Evolutionary conservation across 2,888 invertebrate species (phyloP).

Genomic region (Agrotis puta): DNA sequence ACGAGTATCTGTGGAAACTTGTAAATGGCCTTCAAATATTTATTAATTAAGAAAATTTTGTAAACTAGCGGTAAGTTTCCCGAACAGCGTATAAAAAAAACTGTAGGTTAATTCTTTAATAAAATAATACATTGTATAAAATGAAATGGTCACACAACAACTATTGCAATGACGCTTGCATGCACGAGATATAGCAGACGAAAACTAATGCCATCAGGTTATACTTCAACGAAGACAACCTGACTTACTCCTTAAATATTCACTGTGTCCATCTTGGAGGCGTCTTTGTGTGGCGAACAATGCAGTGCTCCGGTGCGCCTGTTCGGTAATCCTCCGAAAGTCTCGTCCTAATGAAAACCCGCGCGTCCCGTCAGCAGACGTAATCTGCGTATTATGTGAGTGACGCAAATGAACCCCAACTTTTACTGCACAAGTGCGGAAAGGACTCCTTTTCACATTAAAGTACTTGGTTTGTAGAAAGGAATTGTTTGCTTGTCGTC

Average conservation of each 20-base stretch:
- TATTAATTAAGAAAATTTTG: no score
- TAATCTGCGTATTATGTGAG: conserved; percentile 48
- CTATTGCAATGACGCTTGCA: no score
- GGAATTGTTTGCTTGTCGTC: neutral
- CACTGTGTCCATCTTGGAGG: conserved; percentile 41
- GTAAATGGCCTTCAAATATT: no score
- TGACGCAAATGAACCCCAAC: conserved; percentile 48
- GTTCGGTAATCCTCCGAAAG: conserved; percentile 57
- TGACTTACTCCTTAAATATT: conserved; percentile 18
- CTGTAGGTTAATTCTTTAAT: no score
- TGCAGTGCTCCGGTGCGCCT: conserved; percentile 46
- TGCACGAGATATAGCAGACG: no score
- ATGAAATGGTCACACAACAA: no score
- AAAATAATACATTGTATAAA: no score
- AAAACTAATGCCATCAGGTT: no score
- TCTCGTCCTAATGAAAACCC: conserved; percentile 60
- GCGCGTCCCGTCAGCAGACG: conserved; percentile 33
- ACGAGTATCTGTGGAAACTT: no score
- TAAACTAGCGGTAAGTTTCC: no score
- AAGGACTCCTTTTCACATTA: conserved; percentile 18
- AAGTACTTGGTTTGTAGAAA: neutral
- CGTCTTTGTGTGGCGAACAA: conserved; percentile 64
- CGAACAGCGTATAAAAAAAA: no score
- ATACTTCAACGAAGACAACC: neutral
- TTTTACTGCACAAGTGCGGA: conserved; percentile 22